Conservation (phyloP, 2,888 invertebrate species). For the Cheilosia vernalis region DNA sequence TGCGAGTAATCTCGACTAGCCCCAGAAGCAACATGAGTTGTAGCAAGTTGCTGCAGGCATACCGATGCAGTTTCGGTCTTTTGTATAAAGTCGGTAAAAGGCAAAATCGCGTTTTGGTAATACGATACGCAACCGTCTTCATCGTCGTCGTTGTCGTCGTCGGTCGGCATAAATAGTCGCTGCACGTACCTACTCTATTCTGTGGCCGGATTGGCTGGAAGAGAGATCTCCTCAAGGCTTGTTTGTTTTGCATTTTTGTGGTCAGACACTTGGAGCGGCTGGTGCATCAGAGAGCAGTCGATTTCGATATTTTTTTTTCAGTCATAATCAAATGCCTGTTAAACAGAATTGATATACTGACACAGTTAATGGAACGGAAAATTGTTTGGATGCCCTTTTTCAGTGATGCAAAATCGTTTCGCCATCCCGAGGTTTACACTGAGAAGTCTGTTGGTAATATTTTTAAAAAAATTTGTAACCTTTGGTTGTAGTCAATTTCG, state of each 20-base stretch:
- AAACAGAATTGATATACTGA: conserved; percentile 52
- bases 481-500: too few relatives aligned
- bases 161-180: conserved; percentile 17
- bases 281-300: conserved; percentile 59
- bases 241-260: conserved; percentile 62
- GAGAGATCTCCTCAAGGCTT: conserved; percentile 62
- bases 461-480: too few relatives aligned
- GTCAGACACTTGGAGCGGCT: conserved; percentile 64
- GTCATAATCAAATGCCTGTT: conserved; percentile 6
- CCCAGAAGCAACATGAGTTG: conserved; percentile 46
- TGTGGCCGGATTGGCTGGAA: conserved; percentile 26
- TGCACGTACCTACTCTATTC: not conserved
- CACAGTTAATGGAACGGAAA: conserved; percentile 72
- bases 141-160: not conserved
- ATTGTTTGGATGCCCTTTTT: conserved; percentile 63
- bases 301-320: conserved; percentile 17
- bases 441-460: not conserved
- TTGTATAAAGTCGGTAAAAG: conserved; percentile 12
- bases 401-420: conserved; percentile 17
- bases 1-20: conserved; percentile 37
- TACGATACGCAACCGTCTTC: conserved; percentile 29
- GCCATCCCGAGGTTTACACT: not conserved
- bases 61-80: not conserved
- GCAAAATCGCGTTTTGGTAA: conserved; percentile 46
- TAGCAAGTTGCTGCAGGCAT: conserved; percentile 4